Base-by-base conservation (phyloP, 2,797 vertebrate genomes). In the Leucoraja ocellata region DNA sequence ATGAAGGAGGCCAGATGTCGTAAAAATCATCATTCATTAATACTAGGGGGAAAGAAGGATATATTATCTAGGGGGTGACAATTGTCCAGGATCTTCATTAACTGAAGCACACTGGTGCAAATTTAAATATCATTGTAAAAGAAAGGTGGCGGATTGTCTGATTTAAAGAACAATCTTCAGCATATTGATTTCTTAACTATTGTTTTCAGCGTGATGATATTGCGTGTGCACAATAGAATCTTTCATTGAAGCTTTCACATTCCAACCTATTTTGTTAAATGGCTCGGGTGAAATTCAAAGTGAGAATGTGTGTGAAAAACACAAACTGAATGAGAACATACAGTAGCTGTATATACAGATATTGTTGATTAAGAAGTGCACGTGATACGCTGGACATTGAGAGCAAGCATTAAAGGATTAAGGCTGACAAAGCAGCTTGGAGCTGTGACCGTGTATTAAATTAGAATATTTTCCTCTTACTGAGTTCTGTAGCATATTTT, bases 21-120 rank as follows among this genome's bases (percentile, higher is more conserved):
- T 76, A 39, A 76, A 92, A 92, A 28, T 92, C 39, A 92, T 76
- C 23, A 76, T 58, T 74, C 90, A 74, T 91, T 28, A 39, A 76
- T 92, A 25, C 46, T 13, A 58, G 10, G 11, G 13, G 1, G 11
- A 54, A 76, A 92, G 14, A 13, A 23, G 25, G 25, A 71, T 71
- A 36, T 58, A 23, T 74, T 46, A 28, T 25, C 1, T 28, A 14
- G 39, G 39, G 25, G 28, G 23, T 74, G n/a, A 28, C 63, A 25
- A 63, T 74, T 13, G 21, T 74, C 68, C 13, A 46, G 90, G 46
- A 76, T 10, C 71, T 92, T 92, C 9, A 4, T 92, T 21, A 92
- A 92, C 54, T 92, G 71, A 92, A 28, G 74, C 18, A 71, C 13
- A 76, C 90, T 92, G 90, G 71, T 74, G 71, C 73, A n/a, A 21